Conservation (phyloP, 2,888 invertebrate genomes). For the Nymphalis urticae region DNA sequence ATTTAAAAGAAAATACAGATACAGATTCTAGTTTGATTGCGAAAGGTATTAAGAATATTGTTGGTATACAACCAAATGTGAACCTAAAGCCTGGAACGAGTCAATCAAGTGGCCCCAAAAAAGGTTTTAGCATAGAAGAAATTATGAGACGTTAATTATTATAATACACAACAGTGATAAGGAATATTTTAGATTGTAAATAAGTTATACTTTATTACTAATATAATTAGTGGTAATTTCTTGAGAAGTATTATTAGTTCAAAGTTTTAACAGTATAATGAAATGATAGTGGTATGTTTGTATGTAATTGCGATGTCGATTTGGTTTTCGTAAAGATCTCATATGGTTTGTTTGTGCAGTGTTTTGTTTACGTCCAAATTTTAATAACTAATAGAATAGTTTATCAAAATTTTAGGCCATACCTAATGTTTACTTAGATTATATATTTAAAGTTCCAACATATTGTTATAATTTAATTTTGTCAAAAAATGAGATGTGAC, state of each 20-base stretch:
- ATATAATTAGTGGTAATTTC: slow-evolving; percentile 33
- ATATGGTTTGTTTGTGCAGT: slow-evolving; percentile 81
- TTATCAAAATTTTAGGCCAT: slow-evolving; percentile 57
- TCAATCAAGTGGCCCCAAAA: slow-evolving; percentile 85
- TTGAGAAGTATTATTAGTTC: slow-evolving; percentile 65
- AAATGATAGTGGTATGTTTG: slow-evolving; percentile 68
- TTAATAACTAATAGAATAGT: slow-evolving; percentile 58
- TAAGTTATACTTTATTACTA: slow-evolving; percentile 35
- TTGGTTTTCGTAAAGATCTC: slow-evolving; percentile 82
- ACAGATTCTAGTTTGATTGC: slow-evolving; percentile 67
- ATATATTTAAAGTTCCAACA: slow-evolving; percentile 56
- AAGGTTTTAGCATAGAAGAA: slow-evolving; percentile 94
- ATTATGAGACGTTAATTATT: slow-evolving; percentile 90
- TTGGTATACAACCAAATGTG: slow-evolving; percentile 73
- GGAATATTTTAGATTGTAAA: slow-evolving; percentile 36
- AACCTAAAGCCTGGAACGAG: slow-evolving; percentile 80
- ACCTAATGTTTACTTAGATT: slow-evolving; percentile 50
- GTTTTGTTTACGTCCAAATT: slow-evolving; percentile 81
- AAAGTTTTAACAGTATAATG: slow-evolving; percentile 53
- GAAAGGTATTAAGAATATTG: slow-evolving; percentile 77
- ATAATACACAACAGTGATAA: slow-evolving; percentile 37
- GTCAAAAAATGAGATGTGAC: slow-evolving; percentile 50
- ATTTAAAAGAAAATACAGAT: slow-evolving; percentile 57
- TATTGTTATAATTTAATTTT: slow-evolving; percentile 42
- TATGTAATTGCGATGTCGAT: slow-evolving; percentile 72